A percentile compares a stretch with the other conserved stretches of the same genome.
Evolutionary conservation across 2,113 vertebrate genomes (phyloP).

Genomic region (human (Homo sapiens)): GRCh38 chrX:35990501-35991000

Average conservation of each 20-base stretch:
- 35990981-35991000: background rate
- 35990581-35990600: background rate
- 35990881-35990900: background rate
- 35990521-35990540: background rate
- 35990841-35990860: background rate
- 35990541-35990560: background rate
- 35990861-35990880: background rate
- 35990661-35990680: background rate
- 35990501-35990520: background rate
- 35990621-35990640: background rate
- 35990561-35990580: background rate
- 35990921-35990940: background rate
- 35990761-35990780: background rate
- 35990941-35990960: background rate
- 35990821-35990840: background rate
- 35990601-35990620: background rate
- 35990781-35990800: background rate
- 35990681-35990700: background rate
- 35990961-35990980: background rate
- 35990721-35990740: background rate
- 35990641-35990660: background rate
- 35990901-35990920: background rate
- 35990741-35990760: background rate
- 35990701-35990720: background rate
- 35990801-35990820: constrained; percentile 26